Evolutionary conservation across 2,888 invertebrate genomes (phyloP).

Genomic region (Glaucopsyche alexis): DNA sequence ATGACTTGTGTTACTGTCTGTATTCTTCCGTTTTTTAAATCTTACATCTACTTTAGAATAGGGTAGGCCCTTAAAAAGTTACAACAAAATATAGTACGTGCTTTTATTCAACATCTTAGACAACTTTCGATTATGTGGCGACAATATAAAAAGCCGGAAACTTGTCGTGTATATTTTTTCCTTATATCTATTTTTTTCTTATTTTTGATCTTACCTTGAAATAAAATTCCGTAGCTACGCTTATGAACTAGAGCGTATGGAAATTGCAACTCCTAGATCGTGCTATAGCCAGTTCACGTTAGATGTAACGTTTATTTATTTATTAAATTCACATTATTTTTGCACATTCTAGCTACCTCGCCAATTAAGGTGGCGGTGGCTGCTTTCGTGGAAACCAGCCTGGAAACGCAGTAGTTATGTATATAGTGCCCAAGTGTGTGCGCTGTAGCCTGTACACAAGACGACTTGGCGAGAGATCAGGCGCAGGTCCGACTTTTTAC

Average conservation of each 20-base stretch:
- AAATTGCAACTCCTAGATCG: background rate
- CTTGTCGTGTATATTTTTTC: background rate
- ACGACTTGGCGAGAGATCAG: no score
- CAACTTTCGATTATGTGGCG: background rate
- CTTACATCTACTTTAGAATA: background rate
- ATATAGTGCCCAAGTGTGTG: no score
- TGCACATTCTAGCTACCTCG: no score
- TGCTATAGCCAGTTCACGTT: background rate
- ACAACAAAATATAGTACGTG: background rate
- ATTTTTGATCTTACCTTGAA: background rate
- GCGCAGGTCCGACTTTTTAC: no score
- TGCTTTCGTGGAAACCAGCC: no score
- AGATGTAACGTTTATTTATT: background rate
- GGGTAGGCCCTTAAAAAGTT: background rate
- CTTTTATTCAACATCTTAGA: background rate
- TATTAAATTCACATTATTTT: no score
- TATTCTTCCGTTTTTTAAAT: background rate
- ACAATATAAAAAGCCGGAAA: background rate
- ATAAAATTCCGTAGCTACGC: background rate
- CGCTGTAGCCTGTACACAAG: no score
- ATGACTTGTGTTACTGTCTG: background rate
- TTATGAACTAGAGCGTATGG: background rate
- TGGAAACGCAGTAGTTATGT: no score
- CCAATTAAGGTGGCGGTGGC: no score
- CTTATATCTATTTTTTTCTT: background rate